Conservation (phyloP, 1,140 invertebrate species). For the Procambarus virginalis region DNA sequence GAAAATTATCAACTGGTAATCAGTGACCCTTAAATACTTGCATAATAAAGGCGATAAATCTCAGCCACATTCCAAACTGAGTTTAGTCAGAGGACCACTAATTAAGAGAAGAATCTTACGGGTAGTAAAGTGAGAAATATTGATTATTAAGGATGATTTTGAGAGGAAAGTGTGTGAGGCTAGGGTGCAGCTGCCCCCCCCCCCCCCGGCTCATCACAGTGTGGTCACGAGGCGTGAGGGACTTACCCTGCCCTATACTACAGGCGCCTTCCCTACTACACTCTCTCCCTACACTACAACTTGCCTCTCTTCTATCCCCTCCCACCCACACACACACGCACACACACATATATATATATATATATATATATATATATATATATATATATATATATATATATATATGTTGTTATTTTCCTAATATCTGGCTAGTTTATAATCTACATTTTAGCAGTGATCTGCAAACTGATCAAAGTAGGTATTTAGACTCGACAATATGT, state of each 20-base stretch:
- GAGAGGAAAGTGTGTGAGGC: no score
- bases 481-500: neutral
- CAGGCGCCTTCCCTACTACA: no score
- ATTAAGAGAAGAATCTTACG: neutral
- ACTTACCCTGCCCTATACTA: no score
- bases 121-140: neutral
- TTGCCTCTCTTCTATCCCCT: neutral
- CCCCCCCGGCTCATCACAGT: neutral
- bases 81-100: neutral
- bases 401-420: neutral
- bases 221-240: neutral
- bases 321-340: no score
- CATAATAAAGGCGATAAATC: neutral
- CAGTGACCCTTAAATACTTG: neutral
- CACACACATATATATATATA: neutral
- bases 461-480: neutral
- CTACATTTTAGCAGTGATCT: neutral
- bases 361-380: neutral
- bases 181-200: neutral
- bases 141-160: no score
- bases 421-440: neutral
- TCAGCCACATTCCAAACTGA: neutral
- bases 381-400: slow-evolving; percentile 10
- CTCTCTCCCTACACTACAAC: neutral
- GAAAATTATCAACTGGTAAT: slow-evolving; percentile 4